Evolutionary conservation across 2,797 vertebrate species (phyloP), one percentile per base, ranked within the genome.

Genomic region (Emys orbicularis): DNA sequence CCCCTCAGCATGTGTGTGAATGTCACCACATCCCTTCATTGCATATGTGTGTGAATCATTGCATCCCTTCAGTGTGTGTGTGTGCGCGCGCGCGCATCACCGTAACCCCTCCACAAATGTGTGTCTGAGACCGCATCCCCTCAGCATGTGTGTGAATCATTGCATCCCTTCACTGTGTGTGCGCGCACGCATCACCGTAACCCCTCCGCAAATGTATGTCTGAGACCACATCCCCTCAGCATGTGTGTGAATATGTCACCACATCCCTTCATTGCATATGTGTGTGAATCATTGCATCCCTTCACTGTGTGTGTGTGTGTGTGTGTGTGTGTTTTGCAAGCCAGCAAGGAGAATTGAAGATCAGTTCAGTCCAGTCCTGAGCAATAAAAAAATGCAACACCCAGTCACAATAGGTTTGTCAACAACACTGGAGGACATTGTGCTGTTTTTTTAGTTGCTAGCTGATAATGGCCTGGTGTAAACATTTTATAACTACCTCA

Each of bases 401-500:
- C 6, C 25, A 80, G 82, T 52, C 76, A 87, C 86, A 88, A 91
- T 91, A 91, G 94, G 79, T 94, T 97, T 97, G 91, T 95, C 97
- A 97, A 85, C 84, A 93, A 0, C 29, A 5, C 85, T 96, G 49
- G 90, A 97, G 2, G 90, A 97, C 92, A 81, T 95, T 90, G 97
- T 97, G 93, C 13, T 4, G 90, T 90, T 91, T 81, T 96, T 97
- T 96, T 86, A 89, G 96, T 95, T 96, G 93, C 92, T 97, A 95
- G 74, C 95, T 95, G 97, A 97, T 98, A 97, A 97, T 96, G 96
- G 96, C 96, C 95, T 95, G 92, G 92, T 96, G 96, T 98, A 97
- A 98, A 98, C 98, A 97, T 98, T 98, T 98, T 95, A 98, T 98
- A 98, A 98, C 98, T 98, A 94, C 81, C 92, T 98, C 94, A 98